Percentiles rank a stretch among this genome's conserved stretches.
Conservation (phyloP, 2,888 invertebrate species). For the Oasisia sp. region DNA sequence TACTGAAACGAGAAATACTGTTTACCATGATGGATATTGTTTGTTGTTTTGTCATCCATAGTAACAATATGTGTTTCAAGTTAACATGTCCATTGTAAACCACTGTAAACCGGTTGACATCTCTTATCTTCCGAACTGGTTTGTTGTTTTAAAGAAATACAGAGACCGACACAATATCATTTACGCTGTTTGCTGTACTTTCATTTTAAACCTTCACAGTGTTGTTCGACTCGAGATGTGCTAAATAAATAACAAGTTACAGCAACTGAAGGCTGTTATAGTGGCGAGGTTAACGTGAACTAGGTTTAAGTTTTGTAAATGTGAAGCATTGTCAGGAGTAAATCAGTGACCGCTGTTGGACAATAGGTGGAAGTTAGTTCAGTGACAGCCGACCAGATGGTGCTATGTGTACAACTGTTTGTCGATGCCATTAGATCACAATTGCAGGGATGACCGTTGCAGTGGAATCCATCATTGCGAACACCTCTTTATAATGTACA, state of each 20-base stretch:
- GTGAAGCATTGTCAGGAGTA: too few species aligned
- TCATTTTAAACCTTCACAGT: neutral
- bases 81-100: neutral
- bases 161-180: neutral
- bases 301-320: too few species aligned
- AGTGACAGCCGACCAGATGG: neutral
- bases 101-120: neutral
- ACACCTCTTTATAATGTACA: neutral
- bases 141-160: neutral
- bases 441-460: neutral
- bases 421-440: neutral
- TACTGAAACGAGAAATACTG: neutral
- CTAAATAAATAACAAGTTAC: too few species aligned
- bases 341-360: neutral
- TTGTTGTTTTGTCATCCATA: neutral
- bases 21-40: neutral
- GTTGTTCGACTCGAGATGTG: neutral
- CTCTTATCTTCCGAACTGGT: neutral
- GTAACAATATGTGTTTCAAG: neutral
- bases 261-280: too few species aligned
- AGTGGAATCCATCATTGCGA: neutral
- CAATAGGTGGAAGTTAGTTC: neutral
- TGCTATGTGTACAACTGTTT: neutral
- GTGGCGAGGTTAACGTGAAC: too few species aligned
- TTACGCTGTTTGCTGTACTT: too few species aligned